Percentiles rank a stretch among this genome's conserved stretches.
Evolutionary conservation across 2,113 vertebrate genomes (phyloP).

Genomic region (Ondatra zibethicus): DNA sequence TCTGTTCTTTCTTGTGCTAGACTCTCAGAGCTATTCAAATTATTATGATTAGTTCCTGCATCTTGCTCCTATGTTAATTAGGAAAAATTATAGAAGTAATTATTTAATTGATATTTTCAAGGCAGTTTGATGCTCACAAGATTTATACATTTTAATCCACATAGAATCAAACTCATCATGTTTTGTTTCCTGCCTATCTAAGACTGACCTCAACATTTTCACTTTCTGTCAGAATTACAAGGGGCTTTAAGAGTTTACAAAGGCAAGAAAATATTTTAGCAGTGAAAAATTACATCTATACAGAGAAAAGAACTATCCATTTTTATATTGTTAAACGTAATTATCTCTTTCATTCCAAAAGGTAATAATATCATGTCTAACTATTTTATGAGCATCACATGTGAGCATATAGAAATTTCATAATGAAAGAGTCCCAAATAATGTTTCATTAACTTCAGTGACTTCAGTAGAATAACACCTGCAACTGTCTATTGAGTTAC

Average conservation of each 20-base stretch:
- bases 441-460: slow-evolving; percentile 43
- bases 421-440: slow-evolving; percentile 13
- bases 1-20: background rate
- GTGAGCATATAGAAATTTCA: background rate
- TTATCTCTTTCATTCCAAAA: background rate
- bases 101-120: background rate
- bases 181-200: background rate
- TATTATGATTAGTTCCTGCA: background rate
- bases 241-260: background rate
- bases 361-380: background rate
- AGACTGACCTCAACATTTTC: background rate
- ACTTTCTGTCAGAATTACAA: background rate
- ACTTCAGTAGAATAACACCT: slow-evolving; percentile 47
- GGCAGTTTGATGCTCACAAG: background rate
- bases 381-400: background rate
- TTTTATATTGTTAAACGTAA: background rate
- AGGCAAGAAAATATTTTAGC: background rate
- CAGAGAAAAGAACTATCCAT: background rate
- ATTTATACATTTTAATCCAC: background rate
- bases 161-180: background rate
- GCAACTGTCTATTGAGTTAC: slow-evolving; percentile 1
- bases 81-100: background rate
- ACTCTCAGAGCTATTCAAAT: background rate
- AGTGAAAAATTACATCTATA: background rate
- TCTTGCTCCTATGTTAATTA: background rate